Evolutionary conservation across 2,888 invertebrate genomes (phyloP).

Genomic region (Ectropis crepuscularia): DNA sequence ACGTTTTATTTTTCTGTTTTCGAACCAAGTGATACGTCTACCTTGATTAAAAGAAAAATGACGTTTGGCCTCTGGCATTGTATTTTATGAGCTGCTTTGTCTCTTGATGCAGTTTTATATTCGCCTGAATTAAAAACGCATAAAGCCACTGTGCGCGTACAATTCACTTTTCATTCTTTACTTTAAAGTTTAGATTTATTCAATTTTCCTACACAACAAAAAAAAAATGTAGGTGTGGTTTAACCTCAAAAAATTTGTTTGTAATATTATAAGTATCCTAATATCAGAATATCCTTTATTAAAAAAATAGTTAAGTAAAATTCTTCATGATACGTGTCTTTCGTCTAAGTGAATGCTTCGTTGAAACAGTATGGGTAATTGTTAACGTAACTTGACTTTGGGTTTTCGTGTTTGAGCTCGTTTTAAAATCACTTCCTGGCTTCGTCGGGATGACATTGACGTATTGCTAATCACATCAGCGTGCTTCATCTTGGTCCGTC

Average conservation of each 20-base stretch:
- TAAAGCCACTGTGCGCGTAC: background rate
- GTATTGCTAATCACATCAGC: slow-evolving; percentile 51
- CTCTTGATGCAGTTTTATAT: slow-evolving; percentile 12
- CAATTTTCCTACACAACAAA: too few species aligned
- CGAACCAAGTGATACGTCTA: slow-evolving; percentile 12
- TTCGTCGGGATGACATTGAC: slow-evolving; percentile 65
- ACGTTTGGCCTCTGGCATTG: slow-evolving; percentile 19
- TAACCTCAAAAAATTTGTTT: too few species aligned
- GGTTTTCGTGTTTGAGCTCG: slow-evolving; percentile 32
- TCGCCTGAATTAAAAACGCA: background rate
- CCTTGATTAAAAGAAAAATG: slow-evolving; percentile 16
- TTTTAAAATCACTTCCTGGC: slow-evolving; percentile 66
- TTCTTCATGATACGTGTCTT: too few species aligned
- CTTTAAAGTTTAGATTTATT: too few species aligned
- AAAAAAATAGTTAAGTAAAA: too few species aligned
- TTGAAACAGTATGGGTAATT: too few species aligned
- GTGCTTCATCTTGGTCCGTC: slow-evolving; percentile 19
- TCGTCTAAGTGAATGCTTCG: too few species aligned
- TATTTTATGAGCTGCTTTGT: slow-evolving; percentile 26
- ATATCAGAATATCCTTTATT: too few species aligned
- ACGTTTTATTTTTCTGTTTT: slow-evolving; percentile 23
- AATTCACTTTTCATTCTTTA: too few species aligned
- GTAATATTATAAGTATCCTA: too few species aligned
- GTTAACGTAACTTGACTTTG: background rate
- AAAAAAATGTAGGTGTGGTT: too few species aligned